phyloP scores from a whole-genome alignment of 2,113 vertebrate species.

The Indri indri region DNA sequence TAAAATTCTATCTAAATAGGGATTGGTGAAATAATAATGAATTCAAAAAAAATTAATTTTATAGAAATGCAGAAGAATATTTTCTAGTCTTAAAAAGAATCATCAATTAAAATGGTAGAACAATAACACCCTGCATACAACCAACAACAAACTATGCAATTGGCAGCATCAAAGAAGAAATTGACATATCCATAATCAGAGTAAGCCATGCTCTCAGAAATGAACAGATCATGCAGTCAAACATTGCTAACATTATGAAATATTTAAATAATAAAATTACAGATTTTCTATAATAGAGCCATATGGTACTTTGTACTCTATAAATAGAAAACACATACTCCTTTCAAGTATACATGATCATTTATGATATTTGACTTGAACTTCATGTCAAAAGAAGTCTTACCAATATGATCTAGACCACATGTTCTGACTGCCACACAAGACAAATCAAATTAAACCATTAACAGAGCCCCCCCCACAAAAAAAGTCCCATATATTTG shows the following conservation, averaged over 20 bases:
- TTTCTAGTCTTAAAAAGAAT: conserved; percentile 15
- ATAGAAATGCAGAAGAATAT: neutral
- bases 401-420: neutral
- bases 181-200: neutral
- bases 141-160: neutral
- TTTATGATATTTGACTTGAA: conserved; percentile 35
- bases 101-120: neutral
- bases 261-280: conserved; percentile 18
- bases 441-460: conserved; percentile 26
- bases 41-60: conserved; percentile 6
- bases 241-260: neutral
- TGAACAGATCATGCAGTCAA: neutral
- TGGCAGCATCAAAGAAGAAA: neutral
- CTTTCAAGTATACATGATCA: neutral
- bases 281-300: neutral
- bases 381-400: neutral
- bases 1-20: neutral
- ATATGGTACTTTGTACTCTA: neutral
- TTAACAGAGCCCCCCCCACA: neutral
- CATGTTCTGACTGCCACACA: neutral
- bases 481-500: neutral
- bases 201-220: neutral
- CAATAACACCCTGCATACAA: neutral
- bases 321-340: neutral
- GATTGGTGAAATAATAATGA: neutral